Conservation (phyloP, 2,888 invertebrate genomes). For the Lithophane socia region DNA sequence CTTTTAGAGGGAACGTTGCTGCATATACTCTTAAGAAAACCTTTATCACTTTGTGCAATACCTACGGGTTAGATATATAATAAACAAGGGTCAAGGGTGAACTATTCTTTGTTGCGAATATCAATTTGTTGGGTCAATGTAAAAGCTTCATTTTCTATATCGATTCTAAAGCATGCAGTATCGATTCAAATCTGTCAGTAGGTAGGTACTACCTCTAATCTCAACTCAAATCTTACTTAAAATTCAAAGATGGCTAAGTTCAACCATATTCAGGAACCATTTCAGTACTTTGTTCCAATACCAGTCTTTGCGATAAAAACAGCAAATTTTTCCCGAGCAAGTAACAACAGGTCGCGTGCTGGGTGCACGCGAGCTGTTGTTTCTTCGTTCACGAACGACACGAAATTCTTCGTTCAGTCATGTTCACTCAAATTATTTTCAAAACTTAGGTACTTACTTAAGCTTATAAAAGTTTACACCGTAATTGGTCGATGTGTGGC, state of each 20-base stretch:
- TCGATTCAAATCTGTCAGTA: not conserved
- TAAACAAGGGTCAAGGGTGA: too few relatives aligned
- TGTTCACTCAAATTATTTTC: conserved; percentile 61
- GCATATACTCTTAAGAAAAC: not conserved
- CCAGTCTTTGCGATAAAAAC: conserved; percentile 26
- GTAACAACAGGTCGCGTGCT: conserved; percentile 57
- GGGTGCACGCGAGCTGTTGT: too few relatives aligned
- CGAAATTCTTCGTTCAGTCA: conserved; percentile 61
- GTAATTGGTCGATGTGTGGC: conserved; percentile 48
- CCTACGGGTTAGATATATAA: not conserved
- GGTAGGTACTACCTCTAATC: not conserved
- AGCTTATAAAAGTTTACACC: conserved; percentile 50
- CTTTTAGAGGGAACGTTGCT: not conserved
- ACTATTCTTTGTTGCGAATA: not conserved
- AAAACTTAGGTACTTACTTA: conserved; percentile 40
- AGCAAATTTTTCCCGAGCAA: conserved; percentile 23
- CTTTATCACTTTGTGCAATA: not conserved
- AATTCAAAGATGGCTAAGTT: too few relatives aligned
- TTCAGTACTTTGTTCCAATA: not conserved
- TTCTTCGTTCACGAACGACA: conserved; percentile 46
- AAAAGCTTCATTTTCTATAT: not conserved
- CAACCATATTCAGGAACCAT: not conserved
- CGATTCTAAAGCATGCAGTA: not conserved
- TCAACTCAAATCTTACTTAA: not conserved
- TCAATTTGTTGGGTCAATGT: not conserved